These are phyloP conservation scores for Caenorhabditis sp. DNA, from an alignment of 2,888 invertebrate genomes.

Conservation along the genomic window DNA sequence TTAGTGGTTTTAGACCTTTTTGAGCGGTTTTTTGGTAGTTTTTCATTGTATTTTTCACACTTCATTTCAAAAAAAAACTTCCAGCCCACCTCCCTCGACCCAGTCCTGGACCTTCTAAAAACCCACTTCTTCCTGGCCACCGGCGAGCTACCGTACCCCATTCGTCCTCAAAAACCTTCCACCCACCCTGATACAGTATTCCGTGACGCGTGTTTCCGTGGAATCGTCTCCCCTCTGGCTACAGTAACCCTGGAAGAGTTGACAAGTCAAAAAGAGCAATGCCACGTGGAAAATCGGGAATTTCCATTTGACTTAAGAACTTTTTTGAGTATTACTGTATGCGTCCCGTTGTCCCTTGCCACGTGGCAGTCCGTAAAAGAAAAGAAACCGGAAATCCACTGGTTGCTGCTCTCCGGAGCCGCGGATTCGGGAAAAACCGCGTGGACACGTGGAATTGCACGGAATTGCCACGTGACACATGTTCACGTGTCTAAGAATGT, in stretches of 20 bases:
- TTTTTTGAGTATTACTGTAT: constrained; percentile 42
- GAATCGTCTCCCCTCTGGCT: constrained; percentile 49
- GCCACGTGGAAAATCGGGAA: constrained; percentile 32
- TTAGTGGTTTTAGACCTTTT: no score
- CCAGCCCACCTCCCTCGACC: constrained; percentile 29
- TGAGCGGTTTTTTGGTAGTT: no score
- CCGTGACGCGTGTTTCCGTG: constrained; percentile 59
- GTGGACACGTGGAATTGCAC: constrained; percentile 69
- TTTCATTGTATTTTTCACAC: no score
- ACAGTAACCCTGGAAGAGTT: constrained; percentile 36
- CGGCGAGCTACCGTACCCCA: background rate
- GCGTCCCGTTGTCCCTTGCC: constrained; percentile 53
- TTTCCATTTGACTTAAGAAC: constrained; percentile 56
- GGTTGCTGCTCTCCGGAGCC: constrained; percentile 68
- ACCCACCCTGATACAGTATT: constrained; percentile 28
- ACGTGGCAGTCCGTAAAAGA: constrained; percentile 38
- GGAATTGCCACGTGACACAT: constrained; percentile 62
- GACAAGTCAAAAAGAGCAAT: constrained; percentile 38
- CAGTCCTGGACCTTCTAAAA: constrained; percentile 28
- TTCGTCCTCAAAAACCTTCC: background rate
- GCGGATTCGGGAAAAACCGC: constrained; percentile 65
- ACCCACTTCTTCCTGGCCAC: constrained; percentile 40
- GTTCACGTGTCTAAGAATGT: constrained; percentile 57
- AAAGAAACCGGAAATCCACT: background rate
- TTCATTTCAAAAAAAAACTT: no score